phyloP scores from a whole-genome alignment of 2,888 invertebrate genomes.

The Trichogramma evanescens region DNA sequence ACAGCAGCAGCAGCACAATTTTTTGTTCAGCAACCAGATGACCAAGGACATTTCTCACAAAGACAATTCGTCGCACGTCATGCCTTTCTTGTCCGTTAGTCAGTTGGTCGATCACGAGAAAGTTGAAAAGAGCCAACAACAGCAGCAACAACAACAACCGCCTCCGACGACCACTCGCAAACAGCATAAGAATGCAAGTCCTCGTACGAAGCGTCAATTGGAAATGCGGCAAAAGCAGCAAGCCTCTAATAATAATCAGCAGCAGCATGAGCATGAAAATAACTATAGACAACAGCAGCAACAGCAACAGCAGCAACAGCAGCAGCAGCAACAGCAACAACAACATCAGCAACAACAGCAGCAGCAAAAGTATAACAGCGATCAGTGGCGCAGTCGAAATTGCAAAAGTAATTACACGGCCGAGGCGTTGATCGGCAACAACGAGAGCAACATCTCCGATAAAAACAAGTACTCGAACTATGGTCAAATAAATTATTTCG shows the following conservation, averaged over 20 bases:
- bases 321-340: constrained; percentile 28
- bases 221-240: constrained; percentile 38
- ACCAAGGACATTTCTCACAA: constrained; percentile 33
- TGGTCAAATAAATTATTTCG: constrained; percentile 38
- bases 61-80: constrained; percentile 42
- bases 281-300: constrained; percentile 29
- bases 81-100: constrained; percentile 57
- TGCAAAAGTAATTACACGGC: constrained; percentile 47
- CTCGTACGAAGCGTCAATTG: constrained; percentile 41
- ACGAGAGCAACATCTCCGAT: constrained; percentile 33
- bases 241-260: constrained; percentile 26
- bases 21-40: constrained; percentile 33
- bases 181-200: constrained; percentile 40
- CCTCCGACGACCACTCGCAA: constrained; percentile 31
- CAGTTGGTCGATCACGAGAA: constrained; percentile 57
- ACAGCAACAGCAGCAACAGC: constrained; percentile 37
- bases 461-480: constrained; percentile 37
- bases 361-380: constrained; percentile 39
- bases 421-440: constrained; percentile 43
- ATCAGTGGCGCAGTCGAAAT: constrained; percentile 42
- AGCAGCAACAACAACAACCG: constrained; percentile 26
- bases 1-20: constrained; percentile 26
- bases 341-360: constrained; percentile 31
- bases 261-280: constrained; percentile 19
- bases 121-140: constrained; percentile 38